Evolutionary conservation across 2,113 vertebrate genomes (phyloP).

Genomic region (Arizona elegans): DNA sequence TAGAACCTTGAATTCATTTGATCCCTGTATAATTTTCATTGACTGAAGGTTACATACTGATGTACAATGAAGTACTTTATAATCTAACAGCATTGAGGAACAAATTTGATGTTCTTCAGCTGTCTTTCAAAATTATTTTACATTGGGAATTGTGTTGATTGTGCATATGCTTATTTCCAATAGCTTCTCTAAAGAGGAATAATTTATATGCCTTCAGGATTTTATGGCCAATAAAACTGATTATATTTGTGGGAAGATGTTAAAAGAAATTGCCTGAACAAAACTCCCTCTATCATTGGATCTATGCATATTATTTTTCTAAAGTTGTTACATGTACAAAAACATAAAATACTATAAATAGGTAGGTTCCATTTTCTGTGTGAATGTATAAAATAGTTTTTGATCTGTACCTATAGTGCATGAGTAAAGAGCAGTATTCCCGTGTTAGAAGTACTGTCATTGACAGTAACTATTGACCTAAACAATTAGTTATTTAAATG

Average conservation of each 20-base stretch:
- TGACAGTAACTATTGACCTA: constrained; percentile 54
- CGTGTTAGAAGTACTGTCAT: constrained; percentile 51
- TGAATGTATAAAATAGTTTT: constrained; percentile 38
- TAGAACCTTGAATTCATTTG: constrained; percentile 46
- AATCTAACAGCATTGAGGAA: constrained; percentile 42
- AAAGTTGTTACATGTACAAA: constrained; percentile 48
- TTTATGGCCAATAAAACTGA: constrained; percentile 48
- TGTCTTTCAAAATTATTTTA: constrained; percentile 51
- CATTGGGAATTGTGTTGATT: constrained; percentile 61
- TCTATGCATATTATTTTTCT: constrained; percentile 37
- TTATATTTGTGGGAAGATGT: constrained; percentile 44
- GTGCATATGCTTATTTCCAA: background rate
- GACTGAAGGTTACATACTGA: constrained; percentile 61
- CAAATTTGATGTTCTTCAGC: constrained; percentile 50
- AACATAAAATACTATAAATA: constrained; percentile 59
- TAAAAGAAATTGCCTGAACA: constrained; percentile 49
- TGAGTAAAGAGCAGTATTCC: constrained; percentile 32
- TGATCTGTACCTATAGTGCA: constrained; percentile 14
- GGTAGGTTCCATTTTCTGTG: constrained; percentile 61
- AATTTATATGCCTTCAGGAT: constrained; percentile 39
- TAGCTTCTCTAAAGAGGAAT: constrained; percentile 52
- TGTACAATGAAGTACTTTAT: too few species aligned
- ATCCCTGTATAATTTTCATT: constrained; percentile 42
- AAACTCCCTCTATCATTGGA: background rate
- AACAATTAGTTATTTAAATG: constrained; percentile 49